These are phyloP conservation scores for Cryptus armator DNA, from an alignment of 2,888 invertebrate species.

Conservation along the genomic window DNA sequence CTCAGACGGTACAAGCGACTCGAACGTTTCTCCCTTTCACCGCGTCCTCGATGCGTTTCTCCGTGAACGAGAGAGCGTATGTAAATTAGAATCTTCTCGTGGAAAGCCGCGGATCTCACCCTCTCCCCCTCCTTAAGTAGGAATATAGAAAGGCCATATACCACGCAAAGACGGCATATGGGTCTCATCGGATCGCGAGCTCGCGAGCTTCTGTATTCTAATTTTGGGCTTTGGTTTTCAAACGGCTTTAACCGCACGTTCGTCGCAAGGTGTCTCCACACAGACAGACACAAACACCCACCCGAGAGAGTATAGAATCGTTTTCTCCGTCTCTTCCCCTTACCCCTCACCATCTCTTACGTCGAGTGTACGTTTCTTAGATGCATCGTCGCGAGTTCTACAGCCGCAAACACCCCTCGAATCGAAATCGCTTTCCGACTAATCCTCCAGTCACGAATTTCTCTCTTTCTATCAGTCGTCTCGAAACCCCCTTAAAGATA, in stretches of 20 bases:
- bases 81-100: constrained; percentile 82
- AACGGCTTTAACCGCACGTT: constrained; percentile 59
- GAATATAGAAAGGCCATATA: constrained; percentile 58
- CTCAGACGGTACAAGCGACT: constrained; percentile 54
- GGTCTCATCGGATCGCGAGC: constrained; percentile 72
- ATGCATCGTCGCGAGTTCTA: constrained; percentile 72
- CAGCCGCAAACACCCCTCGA: constrained; percentile 66
- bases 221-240: constrained; percentile 83
- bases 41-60: constrained; percentile 74
- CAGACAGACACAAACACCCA: not conserved
- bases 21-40: constrained; percentile 65
- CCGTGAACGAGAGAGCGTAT: constrained; percentile 77
- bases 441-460: constrained; percentile 78
- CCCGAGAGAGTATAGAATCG: not conserved
- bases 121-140: constrained; percentile 26
- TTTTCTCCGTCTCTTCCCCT: constrained; percentile 30
- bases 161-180: constrained; percentile 76
- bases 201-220: constrained; percentile 81
- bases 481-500: constrained; percentile 22
- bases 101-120: constrained; percentile 74
- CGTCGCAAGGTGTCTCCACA: constrained; percentile 55
- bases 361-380: constrained; percentile 76
- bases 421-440: constrained; percentile 83
- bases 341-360: constrained; percentile 9
- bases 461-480: constrained; percentile 20